Evolutionary conservation across 2,113 vertebrate species (phyloP), one percentile per base, ranked within the genome.

Genomic region (Notiomystis cincta): DNA sequence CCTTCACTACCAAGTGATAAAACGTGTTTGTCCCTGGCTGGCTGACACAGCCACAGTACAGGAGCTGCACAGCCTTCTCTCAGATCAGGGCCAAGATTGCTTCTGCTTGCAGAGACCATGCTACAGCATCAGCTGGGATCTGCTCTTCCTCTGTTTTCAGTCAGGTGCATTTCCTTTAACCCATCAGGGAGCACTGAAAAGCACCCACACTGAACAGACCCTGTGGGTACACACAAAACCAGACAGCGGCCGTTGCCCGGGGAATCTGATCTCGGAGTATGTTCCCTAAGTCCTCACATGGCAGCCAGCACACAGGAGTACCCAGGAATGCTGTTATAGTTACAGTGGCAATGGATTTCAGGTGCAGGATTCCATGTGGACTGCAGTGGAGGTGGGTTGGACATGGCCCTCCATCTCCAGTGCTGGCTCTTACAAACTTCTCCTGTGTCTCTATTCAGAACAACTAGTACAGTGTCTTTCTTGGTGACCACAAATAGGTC

Each of bases 221-320:
- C 22, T 53, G 20, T 2, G 2, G 33, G 50, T 31, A 48, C 13
- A 16, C 0, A 3, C 11, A n/a, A 38, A 90, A 86, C 9, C 19
- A 15, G 13, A 11, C 19, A 51, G 40, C 35, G 70, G 35, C 20
- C 30, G 19, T n/a, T 47, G 11, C 17, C 31, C 7, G 45, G n/a
- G 31, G 12, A 72, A 65, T n/a, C 15, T 7, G 3, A 17, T 24
- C 35, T 71, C 31, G 6, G 3, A 22, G 37, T 31, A 33, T 8
- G 12, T 12, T 44, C 23, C 6, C 0, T 14, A 37, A 40, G 8
- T 31, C 31, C 12, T 57, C 15, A 69, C 9, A 11, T 0, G 1
- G 28, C 1, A 0, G 23, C 9, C 31, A 72, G 27, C 1, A 2
- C 23, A 38, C 4, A 50, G 33, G 12, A 81, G 21, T 28, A 62